A percentile compares a stretch with the other conserved stretches of the same genome.
phyloP scores from a whole-genome alignment of 2,888 invertebrate species.

The Cantharis nigra region DNA sequence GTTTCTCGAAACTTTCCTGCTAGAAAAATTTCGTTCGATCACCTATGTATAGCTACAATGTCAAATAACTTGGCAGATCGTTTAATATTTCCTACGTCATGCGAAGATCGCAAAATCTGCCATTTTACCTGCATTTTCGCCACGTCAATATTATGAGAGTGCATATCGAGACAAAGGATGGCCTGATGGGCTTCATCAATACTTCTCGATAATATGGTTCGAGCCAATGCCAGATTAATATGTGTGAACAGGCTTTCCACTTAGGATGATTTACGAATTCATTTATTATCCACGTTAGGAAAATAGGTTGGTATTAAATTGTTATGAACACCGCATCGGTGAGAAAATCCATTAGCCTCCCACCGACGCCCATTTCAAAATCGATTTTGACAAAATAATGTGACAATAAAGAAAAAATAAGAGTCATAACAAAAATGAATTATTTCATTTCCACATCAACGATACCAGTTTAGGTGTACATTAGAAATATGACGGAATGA shows the following conservation, averaged over 20 bases:
- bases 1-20: neutral
- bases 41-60: constrained; percentile 1
- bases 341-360: neutral
- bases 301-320: neutral
- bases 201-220: neutral
- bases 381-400: neutral
- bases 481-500: neutral
- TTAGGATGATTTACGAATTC: neutral
- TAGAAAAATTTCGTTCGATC: neutral
- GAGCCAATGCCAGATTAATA: neutral
- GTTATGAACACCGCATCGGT: neutral
- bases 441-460: neutral
- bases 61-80: constrained; percentile 18
- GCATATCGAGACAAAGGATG: neutral
- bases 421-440: neutral
- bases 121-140: neutral
- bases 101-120: neutral
- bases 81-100: constrained; percentile 9
- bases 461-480: neutral
- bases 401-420: neutral
- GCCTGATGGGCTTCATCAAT: neutral
- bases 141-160: neutral
- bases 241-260: neutral
- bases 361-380: neutral
- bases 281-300: neutral